phyloP scores from a whole-genome alignment of 2,888 invertebrate species.

The Callinectes sapidus region DNA sequence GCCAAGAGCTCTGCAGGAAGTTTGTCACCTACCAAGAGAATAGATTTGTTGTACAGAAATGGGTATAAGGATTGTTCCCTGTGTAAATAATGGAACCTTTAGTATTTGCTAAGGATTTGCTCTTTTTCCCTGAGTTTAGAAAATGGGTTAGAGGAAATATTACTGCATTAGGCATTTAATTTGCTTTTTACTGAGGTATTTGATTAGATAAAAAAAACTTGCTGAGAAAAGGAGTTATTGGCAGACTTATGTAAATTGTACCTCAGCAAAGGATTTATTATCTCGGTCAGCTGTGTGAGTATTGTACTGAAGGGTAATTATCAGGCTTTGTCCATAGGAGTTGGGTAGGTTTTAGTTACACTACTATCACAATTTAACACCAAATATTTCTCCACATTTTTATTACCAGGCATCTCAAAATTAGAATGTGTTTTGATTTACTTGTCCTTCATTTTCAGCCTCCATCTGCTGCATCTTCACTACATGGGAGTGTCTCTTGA shows the following conservation, averaged over 20 bases:
- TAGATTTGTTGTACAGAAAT: background rate
- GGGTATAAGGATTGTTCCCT: background rate
- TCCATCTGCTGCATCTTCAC: background rate
- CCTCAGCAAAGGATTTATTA: too few relatives aligned
- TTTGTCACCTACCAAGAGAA: background rate
- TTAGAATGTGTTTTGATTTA: conserved; percentile 11
- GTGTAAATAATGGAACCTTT: background rate
- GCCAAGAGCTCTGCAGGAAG: background rate
- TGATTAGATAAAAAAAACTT: too few relatives aligned
- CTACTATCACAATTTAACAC: background rate
- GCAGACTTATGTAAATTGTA: too few relatives aligned
- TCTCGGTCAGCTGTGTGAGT: background rate
- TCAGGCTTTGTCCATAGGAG: background rate
- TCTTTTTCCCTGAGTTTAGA: background rate
- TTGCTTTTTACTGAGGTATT: too few relatives aligned
- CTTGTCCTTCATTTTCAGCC: conserved; percentile 28
- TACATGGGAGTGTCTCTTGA: conserved; percentile 18
- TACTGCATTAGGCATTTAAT: too few relatives aligned
- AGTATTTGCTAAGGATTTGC: background rate
- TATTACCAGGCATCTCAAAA: too few relatives aligned
- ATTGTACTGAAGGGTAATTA: background rate
- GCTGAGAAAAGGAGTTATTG: too few relatives aligned
- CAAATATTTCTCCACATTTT: background rate
- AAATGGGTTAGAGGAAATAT: too few relatives aligned
- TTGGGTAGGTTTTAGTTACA: background rate